Percentiles rank a stretch among this genome's conserved stretches.
These are phyloP conservation scores for Rhopalosiphum padi DNA, from an alignment of 1,140 invertebrate species.

Conservation along the genomic window DNA sequence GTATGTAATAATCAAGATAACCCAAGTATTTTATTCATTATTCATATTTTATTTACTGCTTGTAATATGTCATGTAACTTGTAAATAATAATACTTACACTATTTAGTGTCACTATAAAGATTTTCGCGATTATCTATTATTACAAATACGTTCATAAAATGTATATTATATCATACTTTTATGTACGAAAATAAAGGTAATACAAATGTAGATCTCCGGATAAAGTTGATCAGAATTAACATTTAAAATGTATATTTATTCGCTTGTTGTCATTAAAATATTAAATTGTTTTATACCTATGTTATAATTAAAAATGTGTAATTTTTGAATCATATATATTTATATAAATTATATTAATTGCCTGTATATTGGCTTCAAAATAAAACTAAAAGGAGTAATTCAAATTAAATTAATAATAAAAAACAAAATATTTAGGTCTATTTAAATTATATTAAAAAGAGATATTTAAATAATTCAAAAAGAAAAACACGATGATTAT, in stretches of 20 bases:
- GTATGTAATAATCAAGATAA: neutral
- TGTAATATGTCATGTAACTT: no score
- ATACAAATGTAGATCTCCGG: neutral
- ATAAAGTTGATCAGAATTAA: neutral
- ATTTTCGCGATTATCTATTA: no score
- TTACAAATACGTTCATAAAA: no score
- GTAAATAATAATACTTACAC: no score
- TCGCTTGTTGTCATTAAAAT: no score
- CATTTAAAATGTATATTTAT: neutral
- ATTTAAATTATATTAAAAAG: neutral
- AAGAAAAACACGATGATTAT: neutral
- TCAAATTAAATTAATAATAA: neutral
- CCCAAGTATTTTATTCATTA: no score
- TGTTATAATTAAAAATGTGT: neutral
- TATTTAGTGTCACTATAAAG: no score
- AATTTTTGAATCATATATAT: neutral
- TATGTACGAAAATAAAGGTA: neutral
- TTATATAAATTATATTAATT: neutral
- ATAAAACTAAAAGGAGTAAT: neutral
- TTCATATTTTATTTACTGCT: no score
- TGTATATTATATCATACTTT: neutral
- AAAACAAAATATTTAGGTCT: neutral
- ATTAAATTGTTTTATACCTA: no score
- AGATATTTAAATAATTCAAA: neutral
- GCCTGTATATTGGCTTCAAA: neutral